Evolutionary conservation across 1,140 invertebrate genomes (phyloP).

Genomic region (Dinothrombium tinctorium): DNA sequence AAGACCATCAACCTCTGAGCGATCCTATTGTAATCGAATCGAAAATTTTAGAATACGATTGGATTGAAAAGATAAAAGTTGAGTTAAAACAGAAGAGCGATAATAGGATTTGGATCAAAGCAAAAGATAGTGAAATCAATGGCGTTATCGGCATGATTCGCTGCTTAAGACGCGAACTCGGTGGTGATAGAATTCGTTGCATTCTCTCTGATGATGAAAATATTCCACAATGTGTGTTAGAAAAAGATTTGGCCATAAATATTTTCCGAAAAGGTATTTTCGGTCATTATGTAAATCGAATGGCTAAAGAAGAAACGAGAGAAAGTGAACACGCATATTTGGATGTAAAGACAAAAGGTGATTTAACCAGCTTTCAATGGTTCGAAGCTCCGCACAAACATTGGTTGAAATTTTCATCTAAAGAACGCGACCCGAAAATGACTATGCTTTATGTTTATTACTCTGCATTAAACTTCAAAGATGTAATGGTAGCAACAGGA

Average conservation of each 20-base stretch:
- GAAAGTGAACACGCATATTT: slow-evolving; percentile 33
- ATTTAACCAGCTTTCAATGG: slow-evolving; percentile 74
- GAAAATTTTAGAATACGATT: slow-evolving; percentile 23
- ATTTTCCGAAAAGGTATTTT: slow-evolving; percentile 37
- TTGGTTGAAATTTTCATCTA: slow-evolving; percentile 24
- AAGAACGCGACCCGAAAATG: slow-evolving; percentile 10
- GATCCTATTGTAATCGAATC: neutral
- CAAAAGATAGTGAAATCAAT: slow-evolving; percentile 25
- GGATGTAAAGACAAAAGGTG: slow-evolving; percentile 57
- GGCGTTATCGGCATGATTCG: slow-evolving; percentile 68
- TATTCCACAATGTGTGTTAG: slow-evolving; percentile 18
- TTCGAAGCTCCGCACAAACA: slow-evolving; percentile 29
- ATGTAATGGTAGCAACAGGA: slow-evolving; percentile 88
- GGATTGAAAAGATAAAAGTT: slow-evolving; percentile 39
- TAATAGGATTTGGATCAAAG: slow-evolving; percentile 35
- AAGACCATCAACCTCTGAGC: neutral
- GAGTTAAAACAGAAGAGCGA: slow-evolving; percentile 20
- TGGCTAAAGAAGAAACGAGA: neutral
- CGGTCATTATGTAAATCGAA: slow-evolving; percentile 42
- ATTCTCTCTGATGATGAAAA: slow-evolving; percentile 20
- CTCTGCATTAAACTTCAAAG: slow-evolving; percentile 82
- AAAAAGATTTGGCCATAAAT: slow-evolving; percentile 59
- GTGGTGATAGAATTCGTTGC: slow-evolving; percentile 42
- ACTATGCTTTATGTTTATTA: slow-evolving; percentile 33
- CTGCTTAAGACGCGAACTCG: slow-evolving; percentile 59